These are phyloP conservation scores for Echiichthys vipera DNA, from an alignment of 2,797 vertebrate genomes.

Conservation along the genomic window DNA sequence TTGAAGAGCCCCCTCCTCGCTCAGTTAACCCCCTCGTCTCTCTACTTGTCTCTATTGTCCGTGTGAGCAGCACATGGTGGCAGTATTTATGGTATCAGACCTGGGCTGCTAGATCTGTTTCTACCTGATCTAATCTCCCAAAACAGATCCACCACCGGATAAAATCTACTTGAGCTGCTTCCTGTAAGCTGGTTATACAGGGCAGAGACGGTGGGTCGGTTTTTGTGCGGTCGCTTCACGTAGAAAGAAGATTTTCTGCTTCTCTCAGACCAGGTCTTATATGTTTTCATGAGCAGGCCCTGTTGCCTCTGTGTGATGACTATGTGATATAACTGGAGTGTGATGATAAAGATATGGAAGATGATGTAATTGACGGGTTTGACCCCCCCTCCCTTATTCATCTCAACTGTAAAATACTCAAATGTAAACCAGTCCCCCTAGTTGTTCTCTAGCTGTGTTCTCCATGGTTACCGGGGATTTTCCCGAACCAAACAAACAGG, in stretches of 20 bases:
- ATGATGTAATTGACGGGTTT: constrained; percentile 42
- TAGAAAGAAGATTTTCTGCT: constrained; percentile 24
- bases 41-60: constrained; percentile 48
- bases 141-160: background rate
- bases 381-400: constrained; percentile 28
- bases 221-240: constrained; percentile 12
- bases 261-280: constrained; percentile 30
- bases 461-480: constrained; percentile 43
- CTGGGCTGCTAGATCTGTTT: constrained; percentile 45
- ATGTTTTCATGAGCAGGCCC: constrained; percentile 51
- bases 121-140: constrained; percentile 37
- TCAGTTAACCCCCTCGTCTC: constrained; percentile 21
- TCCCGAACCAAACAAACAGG: constrained; percentile 59
- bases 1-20: constrained; percentile 39
- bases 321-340: constrained; percentile 65
- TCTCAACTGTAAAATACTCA: constrained; percentile 67
- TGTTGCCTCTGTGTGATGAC: constrained; percentile 46
- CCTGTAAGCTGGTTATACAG: constrained; percentile 8
- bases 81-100: constrained; percentile 66
- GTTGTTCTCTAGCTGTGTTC: constrained; percentile 64
- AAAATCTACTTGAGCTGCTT: constrained; percentile 10
- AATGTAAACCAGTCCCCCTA: constrained; percentile 64
- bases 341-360: constrained; percentile 46
- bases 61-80: constrained; percentile 63
- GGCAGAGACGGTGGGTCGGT: background rate